Base-by-base conservation (phyloP, 2,888 invertebrate genomes). In the Ornithoptera priamus region DNA sequence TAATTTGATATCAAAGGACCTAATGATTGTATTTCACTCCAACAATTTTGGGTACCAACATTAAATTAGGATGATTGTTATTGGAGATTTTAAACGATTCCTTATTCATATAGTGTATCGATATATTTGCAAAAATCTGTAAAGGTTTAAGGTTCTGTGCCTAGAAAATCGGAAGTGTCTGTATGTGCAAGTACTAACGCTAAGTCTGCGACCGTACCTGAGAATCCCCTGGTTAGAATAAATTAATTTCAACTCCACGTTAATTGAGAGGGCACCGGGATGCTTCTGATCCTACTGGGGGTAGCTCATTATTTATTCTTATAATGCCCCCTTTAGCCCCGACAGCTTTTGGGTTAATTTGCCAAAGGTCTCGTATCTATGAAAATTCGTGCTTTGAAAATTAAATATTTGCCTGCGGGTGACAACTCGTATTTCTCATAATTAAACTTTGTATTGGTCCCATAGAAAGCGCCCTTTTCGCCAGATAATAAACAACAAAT, bases 291-390 rank as follows among this genome's bases (percentile, higher is more conserved):
- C 83, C 80, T 75, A 73, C 73, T 46, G 71, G 72, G 71, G 65
- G 69, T 69, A 66, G 56, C 84, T 88, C 87, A 86, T 89, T 87
- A 88, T 86, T 87, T 87, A 89, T 89, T 89, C 88, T 86, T 85
- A 86, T 84, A 86, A 86, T 86, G 84, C 78, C 73, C 77, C 81
- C 81, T 78, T 82, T 83, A 83, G 78, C 86, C 84, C 84, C 39
- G 73, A 73, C 80, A 78, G 79, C 80, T 75, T 77, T 79, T 64
- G 84, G 83, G 87, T 85, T 88, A 87, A 88, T 88, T 87, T 82
- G 82, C 75, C 75, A 81, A 84, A 81, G 86, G 86, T 76, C 78
- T 78, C 76, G 76, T 74, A 78, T 78, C 79, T 78, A 81, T 75
- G 76, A 80, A 83, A 86, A 83, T 78, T 82, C 84, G 83, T 83